Evolutionary conservation across 2,113 vertebrate genomes (phyloP).

Genomic region (Ursus arctos): DNA sequence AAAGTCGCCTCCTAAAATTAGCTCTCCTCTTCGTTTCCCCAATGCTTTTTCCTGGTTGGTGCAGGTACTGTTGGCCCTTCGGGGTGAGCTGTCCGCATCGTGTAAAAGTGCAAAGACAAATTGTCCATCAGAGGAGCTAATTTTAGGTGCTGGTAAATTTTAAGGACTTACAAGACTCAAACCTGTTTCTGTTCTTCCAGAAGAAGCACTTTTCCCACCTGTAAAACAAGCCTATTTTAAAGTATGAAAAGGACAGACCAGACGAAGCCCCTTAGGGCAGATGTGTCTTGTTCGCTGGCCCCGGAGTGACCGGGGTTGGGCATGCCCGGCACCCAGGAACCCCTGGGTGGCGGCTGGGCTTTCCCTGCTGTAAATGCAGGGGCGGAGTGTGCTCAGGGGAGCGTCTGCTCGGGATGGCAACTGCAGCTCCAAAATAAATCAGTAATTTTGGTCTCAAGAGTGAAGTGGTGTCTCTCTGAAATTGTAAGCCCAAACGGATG

Average conservation of each 20-base stretch:
- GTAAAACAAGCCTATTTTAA: neutral
- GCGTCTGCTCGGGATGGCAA: neutral
- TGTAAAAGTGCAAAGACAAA: neutral
- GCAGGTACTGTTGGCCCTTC: neutral
- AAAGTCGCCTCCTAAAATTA: neutral
- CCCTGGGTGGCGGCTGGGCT: rapidly evolving
- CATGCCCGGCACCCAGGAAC: rapidly evolving
- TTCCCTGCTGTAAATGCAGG: rapidly evolving
- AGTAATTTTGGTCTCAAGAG: neutral
- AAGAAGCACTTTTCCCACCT: neutral
- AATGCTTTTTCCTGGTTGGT: neutral
- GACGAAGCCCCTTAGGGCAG: neutral
- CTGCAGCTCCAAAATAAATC: neutral
- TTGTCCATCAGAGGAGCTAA: neutral
- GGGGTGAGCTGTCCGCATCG: neutral
- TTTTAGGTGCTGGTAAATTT: constrained; percentile 36
- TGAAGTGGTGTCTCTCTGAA: constrained; percentile 3
- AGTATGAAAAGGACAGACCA: neutral
- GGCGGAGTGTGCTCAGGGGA: too few relatives aligned
- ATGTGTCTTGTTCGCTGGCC: neutral
- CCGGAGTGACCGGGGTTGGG: rapidly evolving
- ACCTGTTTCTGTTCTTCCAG: neutral
- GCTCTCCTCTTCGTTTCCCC: neutral
- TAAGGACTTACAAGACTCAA: neutral
- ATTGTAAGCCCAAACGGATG: neutral